phyloP scores from a whole-genome alignment of 2,888 invertebrate genomes.

The Aphrophora alni region DNA sequence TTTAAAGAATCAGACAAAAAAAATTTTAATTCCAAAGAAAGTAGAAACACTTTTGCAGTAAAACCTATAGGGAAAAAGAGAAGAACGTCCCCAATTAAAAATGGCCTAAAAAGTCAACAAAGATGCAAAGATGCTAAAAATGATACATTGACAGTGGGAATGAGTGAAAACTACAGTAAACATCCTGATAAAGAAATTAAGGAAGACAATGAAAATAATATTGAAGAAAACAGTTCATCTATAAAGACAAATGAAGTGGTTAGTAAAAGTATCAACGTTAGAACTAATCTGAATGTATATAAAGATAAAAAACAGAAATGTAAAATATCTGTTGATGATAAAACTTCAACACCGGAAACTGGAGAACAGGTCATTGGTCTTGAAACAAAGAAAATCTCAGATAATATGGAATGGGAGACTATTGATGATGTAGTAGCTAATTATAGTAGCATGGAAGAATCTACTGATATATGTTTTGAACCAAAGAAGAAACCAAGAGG shows the following conservation, averaged over 20 bases:
- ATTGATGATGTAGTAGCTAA: not conserved
- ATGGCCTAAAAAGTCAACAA: not conserved
- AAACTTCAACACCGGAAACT: not conserved
- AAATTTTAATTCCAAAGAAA: not conserved
- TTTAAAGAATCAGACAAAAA: not conserved
- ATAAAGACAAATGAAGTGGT: conserved; percentile 42
- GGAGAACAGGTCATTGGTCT: not conserved
- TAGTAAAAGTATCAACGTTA: not conserved
- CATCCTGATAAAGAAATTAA: not conserved
- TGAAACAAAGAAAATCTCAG: not conserved
- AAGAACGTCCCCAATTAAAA: not conserved
- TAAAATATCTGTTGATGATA: not conserved
- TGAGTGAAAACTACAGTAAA: too few species aligned
- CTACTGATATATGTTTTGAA: not conserved
- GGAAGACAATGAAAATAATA: not conserved
- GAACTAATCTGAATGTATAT: not conserved
- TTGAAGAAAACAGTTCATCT: not conserved
- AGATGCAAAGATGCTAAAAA: not conserved
- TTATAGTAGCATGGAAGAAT: not conserved
- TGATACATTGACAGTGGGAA: too few species aligned
- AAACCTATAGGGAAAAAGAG: not conserved
- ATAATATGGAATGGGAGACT: not conserved
- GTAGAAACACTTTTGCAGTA: not conserved
- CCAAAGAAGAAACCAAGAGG: not conserved
- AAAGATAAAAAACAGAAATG: not conserved